phyloP scores from a whole-genome alignment of 1,140 invertebrate genomes.

The Drosophila chauvacae region DNA sequence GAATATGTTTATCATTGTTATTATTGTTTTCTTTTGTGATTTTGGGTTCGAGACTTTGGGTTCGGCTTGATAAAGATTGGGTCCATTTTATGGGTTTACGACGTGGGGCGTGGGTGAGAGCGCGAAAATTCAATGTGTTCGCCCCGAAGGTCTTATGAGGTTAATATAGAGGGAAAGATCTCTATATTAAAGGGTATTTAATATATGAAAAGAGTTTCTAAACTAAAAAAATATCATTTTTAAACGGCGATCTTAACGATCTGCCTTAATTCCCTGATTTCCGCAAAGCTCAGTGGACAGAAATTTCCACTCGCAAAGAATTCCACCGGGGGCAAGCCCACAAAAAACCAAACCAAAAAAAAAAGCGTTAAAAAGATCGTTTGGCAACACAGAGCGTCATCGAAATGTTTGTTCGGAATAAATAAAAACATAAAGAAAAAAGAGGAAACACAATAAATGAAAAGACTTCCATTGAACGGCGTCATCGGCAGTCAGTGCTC shows the following conservation, averaged over 20 bases:
- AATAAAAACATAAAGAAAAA: constrained; percentile 70
- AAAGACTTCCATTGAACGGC: constrained; percentile 68
- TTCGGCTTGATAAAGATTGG: constrained; percentile 39
- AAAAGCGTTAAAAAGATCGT: constrained; percentile 45
- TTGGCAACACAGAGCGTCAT: constrained; percentile 63
- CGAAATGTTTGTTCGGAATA: constrained; percentile 74
- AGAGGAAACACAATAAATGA: constrained; percentile 70
- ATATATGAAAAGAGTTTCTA: neutral
- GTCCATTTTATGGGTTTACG: constrained; percentile 33
- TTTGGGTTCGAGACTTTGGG: constrained; percentile 24
- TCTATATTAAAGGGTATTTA: neutral
- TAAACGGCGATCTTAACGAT: too few relatives aligned
- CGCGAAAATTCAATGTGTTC: constrained; percentile 7
- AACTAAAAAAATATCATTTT: too few relatives aligned
- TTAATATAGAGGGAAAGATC: neutral
- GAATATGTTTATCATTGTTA: constrained; percentile 28
- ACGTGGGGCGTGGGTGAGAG: constrained; percentile 8
- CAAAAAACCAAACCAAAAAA: constrained; percentile 29
- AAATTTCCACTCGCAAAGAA: constrained; percentile 63
- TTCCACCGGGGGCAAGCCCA: constrained; percentile 60
- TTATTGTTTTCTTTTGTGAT: constrained; percentile 23
- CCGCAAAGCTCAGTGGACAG: constrained; percentile 36
- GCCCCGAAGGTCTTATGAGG: neutral
- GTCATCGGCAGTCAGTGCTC: constrained; percentile 44
- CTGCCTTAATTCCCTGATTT: neutral